A percentile compares a stretch with the other conserved stretches of the same genome.
These are phyloP conservation scores for Xyrauchen texanus DNA, from an alignment of 2,113 vertebrate genomes.

Conservation along the genomic window DNA sequence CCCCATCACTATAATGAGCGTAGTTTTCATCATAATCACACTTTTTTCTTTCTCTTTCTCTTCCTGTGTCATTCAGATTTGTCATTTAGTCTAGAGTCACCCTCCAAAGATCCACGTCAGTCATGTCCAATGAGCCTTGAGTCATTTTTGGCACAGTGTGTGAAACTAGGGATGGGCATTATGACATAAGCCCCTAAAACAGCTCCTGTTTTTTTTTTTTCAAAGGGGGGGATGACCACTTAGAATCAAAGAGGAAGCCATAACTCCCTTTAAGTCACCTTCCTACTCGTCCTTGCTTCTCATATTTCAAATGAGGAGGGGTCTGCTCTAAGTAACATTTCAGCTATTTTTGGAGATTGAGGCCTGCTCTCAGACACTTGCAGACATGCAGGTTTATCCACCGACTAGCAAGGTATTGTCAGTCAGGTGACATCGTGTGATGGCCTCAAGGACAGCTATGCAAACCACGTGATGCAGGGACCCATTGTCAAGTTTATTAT, in stretches of 20 bases:
- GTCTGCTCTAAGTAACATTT: slow-evolving; percentile 40
- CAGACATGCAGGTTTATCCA: slow-evolving; percentile 24
- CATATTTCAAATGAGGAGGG: slow-evolving; percentile 5
- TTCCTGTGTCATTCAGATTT: slow-evolving; percentile 23
- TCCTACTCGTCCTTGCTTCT: not conserved
- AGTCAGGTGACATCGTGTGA: slow-evolving; percentile 58
- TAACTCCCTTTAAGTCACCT: slow-evolving; percentile 5
- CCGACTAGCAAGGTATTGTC: slow-evolving; percentile 21
- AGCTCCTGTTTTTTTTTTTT: slow-evolving; percentile 36
- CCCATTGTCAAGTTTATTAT: slow-evolving; percentile 5
- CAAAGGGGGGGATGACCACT: slow-evolving; percentile 35
- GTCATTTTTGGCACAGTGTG: slow-evolving; percentile 17
- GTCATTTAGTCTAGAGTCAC: slow-evolving; percentile 52
- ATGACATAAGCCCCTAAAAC: slow-evolving; percentile 41
- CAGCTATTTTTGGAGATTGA: slow-evolving; percentile 60
- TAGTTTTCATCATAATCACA: slow-evolving; percentile 39
- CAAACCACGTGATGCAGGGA: not conserved
- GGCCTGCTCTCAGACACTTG: slow-evolving; percentile 18
- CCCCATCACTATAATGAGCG: slow-evolving; percentile 38
- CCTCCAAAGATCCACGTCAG: slow-evolving; percentile 23
- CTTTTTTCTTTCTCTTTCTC: not conserved
- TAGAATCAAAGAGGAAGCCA: slow-evolving; percentile 45
- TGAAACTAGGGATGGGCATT: slow-evolving; percentile 27
- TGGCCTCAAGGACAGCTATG: not conserved
- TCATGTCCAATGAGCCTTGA: slow-evolving; percentile 10